Evolutionary conservation across 2,113 vertebrate species (phyloP), one percentile per base, ranked within the genome.

Genomic region (Pelvicachromis taeniatus): DNA sequence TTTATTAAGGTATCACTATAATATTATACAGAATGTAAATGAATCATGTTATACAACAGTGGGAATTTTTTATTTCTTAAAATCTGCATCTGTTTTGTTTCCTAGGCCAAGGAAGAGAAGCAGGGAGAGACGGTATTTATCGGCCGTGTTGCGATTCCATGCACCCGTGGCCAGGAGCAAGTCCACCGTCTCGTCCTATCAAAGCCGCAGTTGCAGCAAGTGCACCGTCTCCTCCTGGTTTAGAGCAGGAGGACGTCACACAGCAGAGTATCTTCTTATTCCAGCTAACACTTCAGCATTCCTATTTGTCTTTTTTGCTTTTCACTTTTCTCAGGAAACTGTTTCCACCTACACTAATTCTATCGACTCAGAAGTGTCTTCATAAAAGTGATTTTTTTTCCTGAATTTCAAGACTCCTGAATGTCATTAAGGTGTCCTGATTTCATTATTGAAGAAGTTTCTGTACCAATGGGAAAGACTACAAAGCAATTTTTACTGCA

Each of bases 81-180:
- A n/a, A 4, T 9, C 6, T 38, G 9, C 14, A 9, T 17, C 50
- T 17, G 26, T 88, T 17, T 77, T 10, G 4, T 73, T 52, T 68
- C 21, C 23, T 88, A 98, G 98, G 98, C 98, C 12, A 96, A 97
- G 85, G 96, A 96, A 75, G 97, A 96, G 88, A 94, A 96, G 93
- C 93, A 93, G 82, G 96, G 93, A 0, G 96, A 97, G 73, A 96
- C 96, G 0, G 94, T 97, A 59, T 95, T 95, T 33, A 91, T 97
- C 5, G 97, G 98, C 21, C 96, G 96, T 48, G 97, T 99, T 91
- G 96, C 95, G 84, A 95, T 99, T 85, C 97, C 98, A 0, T 98
- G 98, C 53, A 56, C 91, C 0, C 96, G 95, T 0, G 98, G 97
- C 9, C 96, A 97, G 3, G 97, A 97, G 82, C 97, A 97, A 75